A percentile compares a stretch with the other conserved stretches of the same genome.
These are phyloP conservation scores for Danio tinwini DNA, from an alignment of 2,797 vertebrate species.

Conservation along the genomic window DNA sequence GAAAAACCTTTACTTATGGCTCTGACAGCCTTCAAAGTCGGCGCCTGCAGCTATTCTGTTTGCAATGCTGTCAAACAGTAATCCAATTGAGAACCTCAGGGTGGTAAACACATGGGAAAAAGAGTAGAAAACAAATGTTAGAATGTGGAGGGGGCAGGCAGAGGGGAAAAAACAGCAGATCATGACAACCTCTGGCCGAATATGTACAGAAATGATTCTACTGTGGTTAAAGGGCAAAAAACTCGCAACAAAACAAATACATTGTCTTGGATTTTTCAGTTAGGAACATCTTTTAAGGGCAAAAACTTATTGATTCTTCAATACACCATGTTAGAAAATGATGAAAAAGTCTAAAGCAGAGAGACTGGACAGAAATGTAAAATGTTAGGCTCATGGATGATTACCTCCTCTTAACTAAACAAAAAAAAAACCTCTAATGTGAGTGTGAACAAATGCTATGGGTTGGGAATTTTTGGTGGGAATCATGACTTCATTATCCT, in stretches of 20 bases:
- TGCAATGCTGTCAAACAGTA: conserved; percentile 42
- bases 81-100: conserved; percentile 41
- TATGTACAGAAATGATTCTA: conserved; percentile 31
- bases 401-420: no score
- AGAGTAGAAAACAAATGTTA: conserved; percentile 21
- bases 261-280: conserved; percentile 1
- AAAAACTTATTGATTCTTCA: conserved; percentile 3
- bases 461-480: no score
- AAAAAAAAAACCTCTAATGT: no score
- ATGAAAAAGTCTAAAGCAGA: conserved; percentile 14
- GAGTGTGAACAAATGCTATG: no score
- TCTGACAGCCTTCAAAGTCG: conserved; percentile 33
- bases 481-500: no score
- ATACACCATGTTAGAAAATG: not conserved
- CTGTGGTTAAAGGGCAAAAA: conserved; percentile 31
- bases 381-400: no score
- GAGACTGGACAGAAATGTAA: not conserved
- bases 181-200: conserved; percentile 27
- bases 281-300: conserved; percentile 2
- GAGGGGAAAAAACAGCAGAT: not conserved
- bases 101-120: conserved; percentile 40
- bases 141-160: not conserved
- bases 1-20: not conserved
- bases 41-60: conserved; percentile 44
- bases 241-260: conserved; percentile 22